Conservation (phyloP, 2,113 vertebrate genomes). For the Phyllopteryx taeniolatus region DNA sequence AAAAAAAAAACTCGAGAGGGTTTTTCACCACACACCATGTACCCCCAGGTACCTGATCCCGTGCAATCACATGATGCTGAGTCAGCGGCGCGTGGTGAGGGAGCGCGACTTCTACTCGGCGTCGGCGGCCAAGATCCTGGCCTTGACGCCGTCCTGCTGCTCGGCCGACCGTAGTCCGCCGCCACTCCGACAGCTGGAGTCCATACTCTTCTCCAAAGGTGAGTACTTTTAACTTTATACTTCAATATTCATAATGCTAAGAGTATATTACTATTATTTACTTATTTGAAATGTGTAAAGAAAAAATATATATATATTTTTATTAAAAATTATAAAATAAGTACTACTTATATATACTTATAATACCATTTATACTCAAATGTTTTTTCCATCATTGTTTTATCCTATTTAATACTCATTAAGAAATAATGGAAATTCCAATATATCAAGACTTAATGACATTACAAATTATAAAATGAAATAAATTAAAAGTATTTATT, state of each 20-base stretch:
- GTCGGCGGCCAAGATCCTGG: constrained; percentile 87
- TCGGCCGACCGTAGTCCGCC: constrained; percentile 80
- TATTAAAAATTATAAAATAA: too few relatives aligned
- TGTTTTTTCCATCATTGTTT: too few relatives aligned
- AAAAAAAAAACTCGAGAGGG: background rate
- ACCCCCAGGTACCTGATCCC: constrained; percentile 89
- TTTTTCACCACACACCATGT: background rate
- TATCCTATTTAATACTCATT: too few relatives aligned
- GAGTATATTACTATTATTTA: background rate
- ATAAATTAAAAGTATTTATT: too few relatives aligned
- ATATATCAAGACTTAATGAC: too few relatives aligned
- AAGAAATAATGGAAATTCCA: too few relatives aligned
- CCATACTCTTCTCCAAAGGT: constrained; percentile 84
- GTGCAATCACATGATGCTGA: constrained; percentile 96
- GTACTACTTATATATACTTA: too few relatives aligned
- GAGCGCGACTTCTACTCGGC: constrained; percentile 92
- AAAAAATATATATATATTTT: too few relatives aligned
- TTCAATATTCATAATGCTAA: background rate
- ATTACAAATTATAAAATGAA: too few relatives aligned
- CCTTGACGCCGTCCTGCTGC: constrained; percentile 88
- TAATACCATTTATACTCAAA: too few relatives aligned
- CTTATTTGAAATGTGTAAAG: too few relatives aligned
- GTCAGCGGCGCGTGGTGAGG: constrained; percentile 86
- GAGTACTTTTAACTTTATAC: constrained; percentile 25
- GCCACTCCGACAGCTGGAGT: constrained; percentile 82